phyloP scores from a whole-genome alignment of 1,140 invertebrate species.

The Drosophila teissieri region DNA sequence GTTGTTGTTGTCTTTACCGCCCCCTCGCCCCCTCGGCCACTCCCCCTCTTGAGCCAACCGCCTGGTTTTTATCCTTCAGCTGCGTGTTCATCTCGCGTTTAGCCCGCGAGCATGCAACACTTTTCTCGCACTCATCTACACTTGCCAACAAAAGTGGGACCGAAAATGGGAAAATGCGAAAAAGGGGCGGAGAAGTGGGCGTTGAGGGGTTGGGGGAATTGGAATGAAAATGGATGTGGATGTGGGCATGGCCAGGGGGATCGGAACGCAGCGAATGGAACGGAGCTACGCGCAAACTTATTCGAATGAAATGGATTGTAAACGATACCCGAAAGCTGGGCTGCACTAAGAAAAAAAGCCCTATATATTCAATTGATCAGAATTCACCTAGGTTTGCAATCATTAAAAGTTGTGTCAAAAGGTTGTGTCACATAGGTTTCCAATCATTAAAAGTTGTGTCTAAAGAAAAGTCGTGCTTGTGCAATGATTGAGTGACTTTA shows the following conservation, averaged over 20 bases:
- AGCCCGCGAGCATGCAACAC: slow-evolving; percentile 69
- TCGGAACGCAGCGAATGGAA: slow-evolving; percentile 20
- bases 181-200: neutral
- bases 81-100: slow-evolving; percentile 60
- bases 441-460: neutral
- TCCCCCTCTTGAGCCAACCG: slow-evolving; percentile 10
- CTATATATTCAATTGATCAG: no score
- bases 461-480: no score
- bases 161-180: no score
- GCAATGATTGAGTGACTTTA: no score
- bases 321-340: slow-evolving; percentile 47
- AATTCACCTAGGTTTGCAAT: no score
- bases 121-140: slow-evolving; percentile 45
- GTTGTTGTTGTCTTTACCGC: slow-evolving; percentile 27
- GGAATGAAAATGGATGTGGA: neutral
- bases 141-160: slow-evolving; percentile 53
- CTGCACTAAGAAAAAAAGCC: neutral
- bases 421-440: no score
- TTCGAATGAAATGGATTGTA: slow-evolving; percentile 71
- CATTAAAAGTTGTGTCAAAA: no score
- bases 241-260: no score
- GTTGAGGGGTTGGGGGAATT: neutral
- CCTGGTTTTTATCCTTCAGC: slow-evolving; percentile 36
- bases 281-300: slow-evolving; percentile 33
- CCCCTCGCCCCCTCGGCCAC: neutral